phyloP scores from a whole-genome alignment of 1,140 invertebrate genomes.

The Lineus longissimus region DNA sequence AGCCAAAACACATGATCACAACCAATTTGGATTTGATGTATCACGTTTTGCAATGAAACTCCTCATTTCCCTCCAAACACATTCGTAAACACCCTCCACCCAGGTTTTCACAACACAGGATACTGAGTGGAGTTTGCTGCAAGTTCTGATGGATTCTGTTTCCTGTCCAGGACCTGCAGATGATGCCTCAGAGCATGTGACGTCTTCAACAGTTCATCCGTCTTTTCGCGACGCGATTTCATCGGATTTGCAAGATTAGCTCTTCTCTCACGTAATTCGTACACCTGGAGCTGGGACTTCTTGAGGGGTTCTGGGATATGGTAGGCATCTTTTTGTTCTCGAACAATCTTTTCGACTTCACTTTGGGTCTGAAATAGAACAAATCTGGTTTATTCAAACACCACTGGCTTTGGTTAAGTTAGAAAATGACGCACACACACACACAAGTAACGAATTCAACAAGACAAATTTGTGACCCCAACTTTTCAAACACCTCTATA shows the following conservation, averaged over 20 bases:
- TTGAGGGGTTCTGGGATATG: not conserved
- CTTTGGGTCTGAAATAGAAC: not conserved
- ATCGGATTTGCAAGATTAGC: not conserved
- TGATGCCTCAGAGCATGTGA: conserved; percentile 1
- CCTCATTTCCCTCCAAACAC: no score
- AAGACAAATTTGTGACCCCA: no score
- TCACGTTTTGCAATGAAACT: no score
- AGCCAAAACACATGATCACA: no score
- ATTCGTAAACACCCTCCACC: no score
- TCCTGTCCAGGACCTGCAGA: not conserved
- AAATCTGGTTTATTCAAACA: not conserved
- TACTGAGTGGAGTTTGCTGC: conserved; percentile 3
- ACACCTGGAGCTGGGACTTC: not conserved
- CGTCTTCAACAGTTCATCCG: conserved; percentile 2
- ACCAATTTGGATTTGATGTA: no score
- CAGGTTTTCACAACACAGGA: not conserved
- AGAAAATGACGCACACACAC: no score
- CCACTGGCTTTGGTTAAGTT: no score
- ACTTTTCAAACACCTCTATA: no score
- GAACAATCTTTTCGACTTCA: conserved; percentile 1
- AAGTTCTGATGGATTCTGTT: not conserved
- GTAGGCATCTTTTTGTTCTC: not conserved
- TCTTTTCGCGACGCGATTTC: not conserved
- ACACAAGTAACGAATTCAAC: no score
- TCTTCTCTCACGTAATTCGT: not conserved